Conservation (phyloP, 2,797 vertebrate genomes). For the Chelon auratus region DNA sequence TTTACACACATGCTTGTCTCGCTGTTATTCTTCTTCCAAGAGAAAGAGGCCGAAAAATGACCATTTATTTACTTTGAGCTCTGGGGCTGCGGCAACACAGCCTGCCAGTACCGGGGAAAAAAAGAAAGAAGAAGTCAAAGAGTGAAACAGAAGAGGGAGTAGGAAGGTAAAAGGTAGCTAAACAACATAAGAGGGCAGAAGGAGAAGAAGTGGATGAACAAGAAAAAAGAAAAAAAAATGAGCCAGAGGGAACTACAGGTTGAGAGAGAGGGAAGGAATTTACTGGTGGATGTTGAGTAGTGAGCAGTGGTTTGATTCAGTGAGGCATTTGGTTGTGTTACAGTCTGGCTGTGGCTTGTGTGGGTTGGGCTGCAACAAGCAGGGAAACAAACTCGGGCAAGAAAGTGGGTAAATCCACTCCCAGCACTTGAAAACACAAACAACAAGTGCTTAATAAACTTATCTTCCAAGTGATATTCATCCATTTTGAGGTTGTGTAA, state of each 20-base stretch:
- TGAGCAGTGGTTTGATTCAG: slow-evolving; percentile 67
- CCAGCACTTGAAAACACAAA: slow-evolving; percentile 59
- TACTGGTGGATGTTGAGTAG: slow-evolving; percentile 69
- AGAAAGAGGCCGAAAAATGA: slow-evolving; percentile 82
- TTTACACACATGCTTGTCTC: slow-evolving; percentile 72
- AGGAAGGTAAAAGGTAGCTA: slow-evolving; percentile 53
- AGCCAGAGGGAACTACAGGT: slow-evolving; percentile 44
- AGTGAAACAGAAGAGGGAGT: slow-evolving; percentile 45
- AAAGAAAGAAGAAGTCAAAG: slow-evolving; percentile 45
- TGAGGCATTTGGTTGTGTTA: slow-evolving; percentile 70
- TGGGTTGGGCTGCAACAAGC: slow-evolving; percentile 67
- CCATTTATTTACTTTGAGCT: slow-evolving; percentile 84
- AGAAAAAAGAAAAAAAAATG: slow-evolving; percentile 27
- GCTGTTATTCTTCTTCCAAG: slow-evolving; percentile 81
- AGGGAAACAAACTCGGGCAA: slow-evolving; percentile 55
- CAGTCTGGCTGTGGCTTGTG: slow-evolving; percentile 73
- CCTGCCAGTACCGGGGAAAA: slow-evolving; percentile 56
- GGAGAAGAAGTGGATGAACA: slow-evolving; percentile 44
- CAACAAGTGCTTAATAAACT: slow-evolving; percentile 62
- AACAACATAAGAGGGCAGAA: slow-evolving; percentile 57
- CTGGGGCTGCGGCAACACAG: slow-evolving; percentile 68
- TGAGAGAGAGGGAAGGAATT: slow-evolving; percentile 49
- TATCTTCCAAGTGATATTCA: slow-evolving; percentile 63
- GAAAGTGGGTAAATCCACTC: slow-evolving; percentile 55
- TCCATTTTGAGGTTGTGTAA: slow-evolving; percentile 53